Evolutionary conservation across 1,140 invertebrate genomes (phyloP), one percentile per base, ranked within the genome.

Genomic region (Thaumatotibia leucotreta): DNA sequence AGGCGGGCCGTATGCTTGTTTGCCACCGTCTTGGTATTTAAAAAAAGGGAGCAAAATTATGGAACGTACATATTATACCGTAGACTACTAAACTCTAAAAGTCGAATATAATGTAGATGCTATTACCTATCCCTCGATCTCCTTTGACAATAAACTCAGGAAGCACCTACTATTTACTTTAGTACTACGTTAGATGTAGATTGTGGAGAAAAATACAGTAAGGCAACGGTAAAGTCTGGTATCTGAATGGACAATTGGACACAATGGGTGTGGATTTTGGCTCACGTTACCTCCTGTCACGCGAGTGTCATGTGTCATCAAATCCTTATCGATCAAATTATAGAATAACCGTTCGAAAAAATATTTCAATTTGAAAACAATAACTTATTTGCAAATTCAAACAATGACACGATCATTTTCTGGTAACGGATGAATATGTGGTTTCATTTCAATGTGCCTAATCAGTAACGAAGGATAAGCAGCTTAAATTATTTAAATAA

Each of bases 251-350:
- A 58, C 52, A 58, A 27, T 22, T 24, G 50, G 50, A 58, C 52
- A 58, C 52, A 58, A 58, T 58, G 52, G 52, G 52, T 58, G 52
- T 58, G 24, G n/a, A 58, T 58, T 29, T 58, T 58, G 27, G 52
- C 52, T 58, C 52, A 27, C 2, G 27, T 29, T 54, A 50, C 49
- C 9, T 50, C 50, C 27, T 58, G 52, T 29, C 52, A 29, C 52
- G n/a, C 52, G 27, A 31, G 35, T 45, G 17, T 11, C 22, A 31
- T 58, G 52, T 58, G 52, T 58, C 52, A 58, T 8, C 52, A 58
- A 14, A 58, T 58, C 24, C 52, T 58, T 58, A 58, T 58, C 52
- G 52, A 58, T 58, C 52, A 58, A n/a, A 58, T 58, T 58, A 58
- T 27, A 58, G 52, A 58, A 52, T 52, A 52, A 58, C 52, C 52